Base-by-base conservation (phyloP, 2,888 invertebrate genomes). In the Sycophila texana region DNA sequence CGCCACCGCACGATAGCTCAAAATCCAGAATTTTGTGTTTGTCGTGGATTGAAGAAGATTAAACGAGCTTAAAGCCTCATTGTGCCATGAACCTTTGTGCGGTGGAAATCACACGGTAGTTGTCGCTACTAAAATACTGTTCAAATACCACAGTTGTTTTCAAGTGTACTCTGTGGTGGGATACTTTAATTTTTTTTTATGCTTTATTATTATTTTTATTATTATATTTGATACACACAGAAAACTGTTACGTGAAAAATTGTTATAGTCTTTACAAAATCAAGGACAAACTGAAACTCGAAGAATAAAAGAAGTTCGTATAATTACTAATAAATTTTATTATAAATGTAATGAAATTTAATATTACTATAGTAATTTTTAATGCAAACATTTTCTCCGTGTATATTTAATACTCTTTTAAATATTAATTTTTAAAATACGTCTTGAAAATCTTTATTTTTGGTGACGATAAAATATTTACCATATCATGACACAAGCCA, bases 31-130 rank as follows among this genome's bases (percentile, higher is more conserved):
- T 83, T 83, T 81, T 77, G 66, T 72, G 83, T 80, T 83, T 83
- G 83, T 82, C 82, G 81, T 72, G 81, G 83, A 84, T 84, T 84
- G 83, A 83, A 83, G 82, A 82, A 83, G 84, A 85, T 84, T 79
- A 82, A 72, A 74, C 20, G 76, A 72, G 82, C 82, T 85, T 84
- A 84, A 83, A 82, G 79, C 80, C 53, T 83, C 83, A 84, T 84
- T 84, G 83, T 83, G 61, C 74, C 55, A 16, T 13, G 77, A 72
- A 51, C 47, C 72, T 67, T 77, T 67, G 66, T 70, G 49, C 22
- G 57, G 49, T 4, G 39, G 67, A 51, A 39, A 61, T 61, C 22
- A 22, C 30, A 22, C 30, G 51, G 51, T 26, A 60, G 39, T 18
- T 26, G 47, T 14, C 53, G 58, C 22, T 39, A 7, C 39, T 39